phyloP scores from a whole-genome alignment of 2,888 invertebrate genomes.

The Silvanus unidentatus region DNA sequence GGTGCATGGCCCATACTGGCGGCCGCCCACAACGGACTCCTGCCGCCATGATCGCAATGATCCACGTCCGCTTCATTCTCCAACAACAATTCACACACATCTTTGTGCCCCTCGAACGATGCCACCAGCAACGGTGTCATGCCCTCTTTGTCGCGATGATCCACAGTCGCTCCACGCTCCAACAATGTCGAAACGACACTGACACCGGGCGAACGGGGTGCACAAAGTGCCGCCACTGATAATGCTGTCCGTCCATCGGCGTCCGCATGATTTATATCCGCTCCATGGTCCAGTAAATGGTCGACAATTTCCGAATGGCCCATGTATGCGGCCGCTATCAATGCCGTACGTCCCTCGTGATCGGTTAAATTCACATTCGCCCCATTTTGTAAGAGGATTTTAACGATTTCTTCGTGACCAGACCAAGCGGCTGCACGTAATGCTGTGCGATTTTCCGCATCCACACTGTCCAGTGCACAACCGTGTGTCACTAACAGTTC shows the following conservation, averaged over 20 bases:
- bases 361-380: conserved; percentile 79
- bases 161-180: conserved; percentile 77
- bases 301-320: conserved; percentile 84
- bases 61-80: conserved; percentile 93
- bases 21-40: conserved; percentile 87
- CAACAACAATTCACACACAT: conserved; percentile 83
- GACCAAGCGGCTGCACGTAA: conserved; percentile 91
- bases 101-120: conserved; percentile 87
- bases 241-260: conserved; percentile 83
- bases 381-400: conserved; percentile 67
- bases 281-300: conserved; percentile 73
- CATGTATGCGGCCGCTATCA: conserved; percentile 95
- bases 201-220: conserved; percentile 68
- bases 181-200: conserved; percentile 67
- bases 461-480: conserved; percentile 81
- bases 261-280: conserved; percentile 79
- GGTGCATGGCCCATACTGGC: conserved; percentile 88
- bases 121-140: conserved; percentile 86
- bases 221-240: conserved; percentile 81
- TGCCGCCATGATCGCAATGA: conserved; percentile 72
- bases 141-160: conserved; percentile 76
- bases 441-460: conserved; percentile 83
- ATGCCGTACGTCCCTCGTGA: conserved; percentile 81
- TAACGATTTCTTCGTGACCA: conserved; percentile 80
- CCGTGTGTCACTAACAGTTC: conserved; percentile 71